Base-by-base conservation (phyloP, 2,888 invertebrate species). In the Melolontha melolontha region DNA sequence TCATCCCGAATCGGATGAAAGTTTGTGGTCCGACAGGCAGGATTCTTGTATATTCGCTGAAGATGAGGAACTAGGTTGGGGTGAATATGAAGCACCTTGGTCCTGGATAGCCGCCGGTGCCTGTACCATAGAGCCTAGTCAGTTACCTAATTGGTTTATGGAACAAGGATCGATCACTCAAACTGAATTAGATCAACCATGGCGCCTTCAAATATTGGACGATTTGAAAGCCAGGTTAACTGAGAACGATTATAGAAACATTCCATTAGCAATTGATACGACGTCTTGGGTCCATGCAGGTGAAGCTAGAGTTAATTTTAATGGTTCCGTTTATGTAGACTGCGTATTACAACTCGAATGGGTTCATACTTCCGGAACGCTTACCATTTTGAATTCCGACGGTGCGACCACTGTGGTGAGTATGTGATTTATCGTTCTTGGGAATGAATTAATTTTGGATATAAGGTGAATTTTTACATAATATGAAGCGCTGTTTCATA, bases 231-330 rank as follows among this genome's bases (percentile, higher is more conserved):
- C 79, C 52, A 86, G 92, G 75, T 68, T 81, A 29, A 74, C 76
- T 1, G 68, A 78, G 73, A 84, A 84, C 14, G 50, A 68, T 17
- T 76, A 71, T 51, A 64, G 69, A 2, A 84, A 86, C 67, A 94
- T 91, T 83, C 91, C 67, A 41, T 87, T 90, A 77, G 95, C 95
- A 27, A 87, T 95, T 62, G 94, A 95, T 83, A 91, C 92, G 78
- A 91, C 92, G 17, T 94, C 94, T 0, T 96, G 95, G 94, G 88
- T 93, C 0, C 92, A 95, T 77, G 91, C 91, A 68, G 93, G 93
- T 47, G 92, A 94, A 82, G 91, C 92, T 0, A 88, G 92, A 76
- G 78, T 81, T 22, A 79, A 77, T 72, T 75, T 80, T 66, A 77
- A 77, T 39, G 64, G 72, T 0, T 66, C 75, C 12, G 82, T 85